phyloP scores from a whole-genome alignment of 2,888 invertebrate species.

The Ichneumon xanthorius region DNA sequence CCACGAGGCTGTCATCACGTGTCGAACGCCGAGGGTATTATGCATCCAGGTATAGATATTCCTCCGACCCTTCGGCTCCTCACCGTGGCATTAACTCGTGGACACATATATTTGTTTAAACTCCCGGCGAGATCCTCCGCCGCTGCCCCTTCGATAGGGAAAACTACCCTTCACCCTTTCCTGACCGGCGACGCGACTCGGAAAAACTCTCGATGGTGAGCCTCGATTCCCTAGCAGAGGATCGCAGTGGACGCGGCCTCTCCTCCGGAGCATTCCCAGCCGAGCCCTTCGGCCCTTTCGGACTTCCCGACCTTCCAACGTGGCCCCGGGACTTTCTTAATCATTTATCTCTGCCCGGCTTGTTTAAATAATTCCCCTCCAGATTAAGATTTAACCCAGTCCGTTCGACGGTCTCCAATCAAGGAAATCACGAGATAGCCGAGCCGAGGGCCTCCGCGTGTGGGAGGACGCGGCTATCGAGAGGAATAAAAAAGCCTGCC shows the following conservation, averaged over 20 bases:
- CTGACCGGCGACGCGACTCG: background rate
- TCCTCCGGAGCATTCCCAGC: no score
- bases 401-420: conserved; percentile 46
- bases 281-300: conserved; percentile 13
- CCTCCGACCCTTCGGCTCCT: conserved; percentile 22
- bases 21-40: conserved; percentile 74
- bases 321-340: conserved; percentile 42
- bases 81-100: conserved; percentile 18
- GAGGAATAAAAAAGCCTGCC: conserved; percentile 50
- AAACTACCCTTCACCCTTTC: conserved; percentile 31
- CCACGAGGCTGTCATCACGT: conserved; percentile 84
- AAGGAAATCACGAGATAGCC: conserved; percentile 12
- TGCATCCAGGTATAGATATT: conserved; percentile 64
- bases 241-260: no score
- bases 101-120: conserved; percentile 45
- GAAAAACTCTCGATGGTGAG: background rate
- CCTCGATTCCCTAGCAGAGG: background rate
- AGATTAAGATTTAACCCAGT: conserved; percentile 61
- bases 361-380: conserved; percentile 49
- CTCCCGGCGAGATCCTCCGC: conserved; percentile 13
- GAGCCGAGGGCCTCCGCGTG: background rate
- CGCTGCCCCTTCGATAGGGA: background rate
- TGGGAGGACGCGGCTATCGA: conserved; percentile 38
- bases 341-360: conserved; percentile 32
- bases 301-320: background rate